Conservation (phyloP, 2,113 vertebrate genomes). For the Pipra filicauda region DNA sequence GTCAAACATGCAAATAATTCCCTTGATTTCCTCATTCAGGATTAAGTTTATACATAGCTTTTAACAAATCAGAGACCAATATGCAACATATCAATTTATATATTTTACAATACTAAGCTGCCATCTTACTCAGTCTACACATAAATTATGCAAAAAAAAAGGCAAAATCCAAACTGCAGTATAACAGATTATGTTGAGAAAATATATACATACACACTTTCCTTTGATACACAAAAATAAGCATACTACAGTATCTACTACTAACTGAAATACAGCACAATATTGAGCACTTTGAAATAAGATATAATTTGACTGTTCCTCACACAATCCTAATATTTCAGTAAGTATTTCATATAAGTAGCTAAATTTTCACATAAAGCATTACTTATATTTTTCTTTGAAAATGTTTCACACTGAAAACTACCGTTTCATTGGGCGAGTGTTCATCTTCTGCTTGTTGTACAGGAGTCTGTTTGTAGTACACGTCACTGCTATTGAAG, state of each 20-base stretch:
- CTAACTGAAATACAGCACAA: background rate
- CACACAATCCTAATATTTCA: background rate
- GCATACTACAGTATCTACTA: background rate
- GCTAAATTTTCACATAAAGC: background rate
- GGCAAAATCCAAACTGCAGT: background rate
- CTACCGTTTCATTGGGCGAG: constrained; percentile 93
- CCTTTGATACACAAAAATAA: background rate
- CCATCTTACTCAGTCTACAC: background rate
- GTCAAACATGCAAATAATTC: background rate
- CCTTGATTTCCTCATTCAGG: background rate
- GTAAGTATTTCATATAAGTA: background rate
- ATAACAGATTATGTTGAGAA: background rate
- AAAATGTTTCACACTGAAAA: background rate
- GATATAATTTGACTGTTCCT: background rate
- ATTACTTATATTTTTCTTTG: background rate
- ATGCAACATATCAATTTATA: background rate
- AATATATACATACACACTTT: background rate
- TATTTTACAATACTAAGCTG: background rate
- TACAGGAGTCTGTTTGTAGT: constrained; percentile 94
- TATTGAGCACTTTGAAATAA: background rate
- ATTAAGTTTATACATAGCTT: background rate
- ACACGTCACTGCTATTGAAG: constrained; percentile 95
- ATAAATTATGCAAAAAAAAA: background rate
- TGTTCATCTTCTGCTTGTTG: constrained; percentile 98
- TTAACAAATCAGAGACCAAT: background rate